A percentile compares a stretch with the other conserved stretches of the same genome.
These are phyloP conservation scores for Danio kyathit DNA, from an alignment of 2,797 vertebrate genomes.

Conservation along the genomic window DNA sequence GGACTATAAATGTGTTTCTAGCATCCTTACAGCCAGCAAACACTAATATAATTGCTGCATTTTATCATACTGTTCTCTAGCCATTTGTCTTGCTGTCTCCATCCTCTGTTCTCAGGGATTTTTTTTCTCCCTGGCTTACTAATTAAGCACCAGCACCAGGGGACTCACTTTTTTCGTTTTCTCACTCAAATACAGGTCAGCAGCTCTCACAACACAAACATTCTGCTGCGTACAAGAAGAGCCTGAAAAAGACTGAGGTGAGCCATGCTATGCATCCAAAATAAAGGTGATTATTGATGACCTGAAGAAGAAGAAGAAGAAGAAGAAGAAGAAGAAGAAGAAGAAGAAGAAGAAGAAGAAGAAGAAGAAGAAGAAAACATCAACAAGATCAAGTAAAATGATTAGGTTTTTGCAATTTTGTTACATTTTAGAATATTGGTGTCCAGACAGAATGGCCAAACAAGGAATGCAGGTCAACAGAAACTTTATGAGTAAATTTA, in stretches of 20 bases:
- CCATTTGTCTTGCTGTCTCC: constrained; percentile 40
- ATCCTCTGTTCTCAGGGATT: constrained; percentile 29
- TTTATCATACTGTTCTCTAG: constrained; percentile 32
- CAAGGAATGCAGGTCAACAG: too few relatives aligned
- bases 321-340: too few relatives aligned
- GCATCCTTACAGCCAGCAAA: constrained; percentile 13
- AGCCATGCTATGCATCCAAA: constrained; percentile 9
- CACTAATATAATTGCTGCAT: constrained; percentile 34
- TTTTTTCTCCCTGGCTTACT: constrained; percentile 22
- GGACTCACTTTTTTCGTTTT: constrained; percentile 25
- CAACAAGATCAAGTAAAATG: not conserved
- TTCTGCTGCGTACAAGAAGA: constrained; percentile 18
- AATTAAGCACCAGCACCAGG: constrained; percentile 50
- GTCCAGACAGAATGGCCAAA: too few relatives aligned
- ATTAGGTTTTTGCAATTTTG: too few relatives aligned
- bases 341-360: too few relatives aligned
- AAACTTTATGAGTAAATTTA: too few relatives aligned
- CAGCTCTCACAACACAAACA: constrained; percentile 12
- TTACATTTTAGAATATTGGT: too few relatives aligned
- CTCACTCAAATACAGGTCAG: constrained; percentile 44
- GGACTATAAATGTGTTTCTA: constrained; percentile 17
- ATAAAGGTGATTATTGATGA: not conserved
- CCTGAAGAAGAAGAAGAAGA: too few relatives aligned
- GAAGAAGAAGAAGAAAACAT: too few relatives aligned
- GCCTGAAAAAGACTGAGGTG: not conserved